Evolutionary conservation across 30 jellyfish, hydroid and myxozoan species (phyloP).

Genomic region (Cassiopea xamachana): DNA sequence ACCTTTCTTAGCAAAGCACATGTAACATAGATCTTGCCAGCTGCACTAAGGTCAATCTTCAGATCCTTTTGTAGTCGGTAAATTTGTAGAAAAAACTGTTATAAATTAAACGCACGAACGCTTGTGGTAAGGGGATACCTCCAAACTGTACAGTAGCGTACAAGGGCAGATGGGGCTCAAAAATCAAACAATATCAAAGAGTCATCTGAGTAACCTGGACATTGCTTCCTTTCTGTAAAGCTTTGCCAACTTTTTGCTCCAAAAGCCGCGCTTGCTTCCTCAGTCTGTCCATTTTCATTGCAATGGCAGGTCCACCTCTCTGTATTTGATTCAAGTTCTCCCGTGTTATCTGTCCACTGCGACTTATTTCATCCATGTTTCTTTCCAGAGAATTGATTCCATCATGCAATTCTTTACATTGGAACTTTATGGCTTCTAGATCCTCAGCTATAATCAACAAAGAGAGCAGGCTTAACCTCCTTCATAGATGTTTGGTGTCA

Average conservation of each 20-base stretch:
- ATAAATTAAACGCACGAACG: no score
- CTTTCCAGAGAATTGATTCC: slow-evolving; percentile 11
- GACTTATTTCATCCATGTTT: slow-evolving; percentile 4
- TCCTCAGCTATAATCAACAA: slow-evolving; percentile 8
- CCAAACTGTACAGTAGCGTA: no score
- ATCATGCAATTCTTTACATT: slow-evolving; percentile 6
- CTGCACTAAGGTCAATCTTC: no score
- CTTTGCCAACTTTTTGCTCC: slow-evolving; percentile 33
- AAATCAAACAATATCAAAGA: background rate
- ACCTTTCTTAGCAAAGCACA: no score
- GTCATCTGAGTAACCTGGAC: background rate
- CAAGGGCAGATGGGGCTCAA: no score
- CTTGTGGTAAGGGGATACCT: no score
- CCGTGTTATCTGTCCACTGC: slow-evolving; percentile 6
- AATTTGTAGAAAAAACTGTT: no score
- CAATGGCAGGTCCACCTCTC: slow-evolving; percentile 36
- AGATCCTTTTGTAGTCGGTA: no score
- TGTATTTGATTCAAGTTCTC: slow-evolving; percentile 32
- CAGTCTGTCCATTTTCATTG: slow-evolving; percentile 38
- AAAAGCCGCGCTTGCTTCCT: slow-evolving; percentile 38
- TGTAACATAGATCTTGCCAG: no score
- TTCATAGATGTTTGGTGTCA: no score
- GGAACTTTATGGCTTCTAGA: background rate
- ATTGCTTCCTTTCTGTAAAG: background rate
- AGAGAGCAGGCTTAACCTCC: no score